A percentile compares a stretch with the other conserved stretches of the same genome.
phyloP scores from a whole-genome alignment of 1,140 invertebrate genomes.

The Drosophila kanapiae region DNA sequence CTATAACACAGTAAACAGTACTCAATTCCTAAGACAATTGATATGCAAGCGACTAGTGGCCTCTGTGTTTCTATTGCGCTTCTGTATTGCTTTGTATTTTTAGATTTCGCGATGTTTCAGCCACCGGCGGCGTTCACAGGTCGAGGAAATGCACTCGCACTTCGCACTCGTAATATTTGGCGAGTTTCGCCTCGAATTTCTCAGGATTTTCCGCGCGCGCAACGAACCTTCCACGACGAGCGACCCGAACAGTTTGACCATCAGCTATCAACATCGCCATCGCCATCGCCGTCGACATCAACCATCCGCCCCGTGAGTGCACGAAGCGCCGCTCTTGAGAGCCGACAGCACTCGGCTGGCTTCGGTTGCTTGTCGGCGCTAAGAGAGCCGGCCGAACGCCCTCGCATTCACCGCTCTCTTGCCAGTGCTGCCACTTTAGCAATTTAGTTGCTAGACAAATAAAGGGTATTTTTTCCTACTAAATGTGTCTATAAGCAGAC shows the following conservation, averaged over 20 bases:
- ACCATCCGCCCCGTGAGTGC: constrained; percentile 26
- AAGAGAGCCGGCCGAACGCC: constrained; percentile 12
- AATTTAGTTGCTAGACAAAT: neutral
- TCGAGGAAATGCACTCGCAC: constrained; percentile 53
- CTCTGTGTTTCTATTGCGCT: constrained; percentile 23
- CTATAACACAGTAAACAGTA: constrained; percentile 28
- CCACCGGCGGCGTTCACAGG: constrained; percentile 24
- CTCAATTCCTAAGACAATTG: constrained; percentile 48
- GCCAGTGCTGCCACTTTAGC: no score
- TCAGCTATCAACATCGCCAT: neutral
- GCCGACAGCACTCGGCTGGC: constrained; percentile 9
- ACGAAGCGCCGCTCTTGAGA: constrained; percentile 14
- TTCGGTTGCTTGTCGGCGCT: constrained; percentile 27
- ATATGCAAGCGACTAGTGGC: constrained; percentile 37
- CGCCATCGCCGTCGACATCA: constrained; percentile 15
- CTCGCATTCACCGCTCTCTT: constrained; percentile 5
- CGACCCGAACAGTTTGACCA: constrained; percentile 17
- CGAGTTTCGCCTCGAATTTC: constrained; percentile 26
- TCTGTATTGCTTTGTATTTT: constrained; percentile 20
- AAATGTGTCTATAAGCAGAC: no score
- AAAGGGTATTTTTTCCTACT: no score
- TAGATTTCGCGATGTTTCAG: constrained; percentile 26
- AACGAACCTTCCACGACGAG: constrained; percentile 48
- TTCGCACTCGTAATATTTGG: constrained; percentile 28
- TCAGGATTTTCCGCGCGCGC: constrained; percentile 33